phyloP scores from a whole-genome alignment of 2,888 invertebrate genomes.

The Ormyrus nitidulus region DNA sequence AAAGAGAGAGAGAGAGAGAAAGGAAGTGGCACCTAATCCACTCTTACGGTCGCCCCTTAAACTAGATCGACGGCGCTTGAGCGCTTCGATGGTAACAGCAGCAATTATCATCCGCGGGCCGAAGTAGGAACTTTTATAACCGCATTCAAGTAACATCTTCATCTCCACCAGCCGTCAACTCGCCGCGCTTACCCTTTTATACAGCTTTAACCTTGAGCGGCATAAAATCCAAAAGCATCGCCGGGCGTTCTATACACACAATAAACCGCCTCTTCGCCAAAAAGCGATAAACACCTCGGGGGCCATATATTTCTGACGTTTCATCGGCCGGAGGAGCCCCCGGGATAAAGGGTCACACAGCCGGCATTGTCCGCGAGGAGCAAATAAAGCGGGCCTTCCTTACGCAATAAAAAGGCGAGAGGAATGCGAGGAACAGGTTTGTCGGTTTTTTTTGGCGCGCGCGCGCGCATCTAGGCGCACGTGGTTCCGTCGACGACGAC shows the following conservation, averaged over 20 bases:
- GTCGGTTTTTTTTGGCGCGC: neutral
- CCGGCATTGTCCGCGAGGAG: neutral
- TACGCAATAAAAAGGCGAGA: too few relatives aligned
- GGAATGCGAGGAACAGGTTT: too few relatives aligned
- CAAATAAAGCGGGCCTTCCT: neutral
- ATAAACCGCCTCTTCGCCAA: neutral
- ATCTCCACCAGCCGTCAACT: neutral
- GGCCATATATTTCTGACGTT: neutral
- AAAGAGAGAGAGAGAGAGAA: neutral
- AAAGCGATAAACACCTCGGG: neutral
- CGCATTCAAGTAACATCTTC: conserved; percentile 18
- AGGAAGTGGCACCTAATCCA: conserved; percentile 65
- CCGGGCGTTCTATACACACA: neutral
- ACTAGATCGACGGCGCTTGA: conserved; percentile 62
- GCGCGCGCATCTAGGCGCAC: conserved; percentile 3
- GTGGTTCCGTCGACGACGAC: conserved; percentile 27
- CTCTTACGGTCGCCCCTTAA: conserved; percentile 69
- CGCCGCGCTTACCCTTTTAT: neutral
- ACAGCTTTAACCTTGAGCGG: neutral
- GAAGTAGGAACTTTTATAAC: conserved; percentile 55
- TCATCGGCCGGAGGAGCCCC: neutral
- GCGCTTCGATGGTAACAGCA: conserved; percentile 61
- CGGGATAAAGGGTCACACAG: too few relatives aligned
- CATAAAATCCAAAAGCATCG: conserved; percentile 13
- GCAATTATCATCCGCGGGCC: conserved; percentile 55